Evolutionary conservation across 1,140 invertebrate species (phyloP), one percentile per base, ranked within the genome.

Genomic region (Drosophila obscura): DNA sequence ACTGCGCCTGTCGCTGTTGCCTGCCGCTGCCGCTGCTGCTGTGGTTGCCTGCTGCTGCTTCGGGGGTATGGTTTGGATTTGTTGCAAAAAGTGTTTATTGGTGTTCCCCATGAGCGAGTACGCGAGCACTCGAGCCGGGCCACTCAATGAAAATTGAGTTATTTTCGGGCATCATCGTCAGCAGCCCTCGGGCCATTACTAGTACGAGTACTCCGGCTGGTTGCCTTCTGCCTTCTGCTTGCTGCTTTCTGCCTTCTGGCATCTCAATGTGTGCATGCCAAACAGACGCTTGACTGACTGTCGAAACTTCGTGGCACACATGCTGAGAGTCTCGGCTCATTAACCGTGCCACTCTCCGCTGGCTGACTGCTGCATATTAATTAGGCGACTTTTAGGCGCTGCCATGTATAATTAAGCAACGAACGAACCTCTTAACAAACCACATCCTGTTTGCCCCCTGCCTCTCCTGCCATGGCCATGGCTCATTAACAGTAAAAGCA

Each of bases 1-100:
- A 65, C 67, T 82, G 68, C 57, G 72, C 74, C 67, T 66, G 64
- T 57, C 57, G 45, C 66, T 76, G 56, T 52, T 39, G 6, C 39
- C 48, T 64, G 68, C 50, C 51, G 62, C 73, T 64, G 19, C 19
- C 19, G 19, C 19, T 19, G 67, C 73, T 64, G 48, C 68, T 65
- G 79, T 51, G 66, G 77, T 43, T 69, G 51, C 51, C 35, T 39
- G 45, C 58, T 73, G 53, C 55, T 77, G 71, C 57, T n/a, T n/a
- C n/a, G n/a, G 77, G 31, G 68, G 59, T 72, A 81, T 60, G 78
- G 74, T 82, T 87, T 41, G 71, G 66, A 87, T 82, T 85, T 85
- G 82, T 85, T 87, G 69, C 72, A 87, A 87, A 87, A 85, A 85
- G 82, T 87, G 82, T 85, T 85, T 85, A 85, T 85, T 82, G 82